Evolutionary conservation across 2,797 vertebrate genomes (phyloP).

Genomic region (Paedocypris micromegethes): DNA sequence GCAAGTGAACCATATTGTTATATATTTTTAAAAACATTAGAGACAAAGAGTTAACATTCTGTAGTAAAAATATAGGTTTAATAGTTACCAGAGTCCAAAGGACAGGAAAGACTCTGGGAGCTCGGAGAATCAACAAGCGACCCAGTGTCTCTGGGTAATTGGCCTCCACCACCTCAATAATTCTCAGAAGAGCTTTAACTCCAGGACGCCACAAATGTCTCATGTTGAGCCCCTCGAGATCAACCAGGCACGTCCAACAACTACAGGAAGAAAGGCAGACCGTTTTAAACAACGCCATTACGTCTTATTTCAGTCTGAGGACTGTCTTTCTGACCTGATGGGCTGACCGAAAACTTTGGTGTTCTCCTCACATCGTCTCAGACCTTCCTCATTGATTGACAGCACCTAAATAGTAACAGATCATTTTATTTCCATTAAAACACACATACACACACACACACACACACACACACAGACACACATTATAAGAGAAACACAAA

Average conservation of each 20-base stretch:
- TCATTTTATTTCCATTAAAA: neutral
- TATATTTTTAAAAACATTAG: no score
- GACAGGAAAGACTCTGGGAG: conserved; percentile 82
- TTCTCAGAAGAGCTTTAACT: conserved; percentile 80
- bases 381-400: conserved; percentile 84
- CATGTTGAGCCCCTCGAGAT: conserved; percentile 85
- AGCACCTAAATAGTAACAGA: conserved; percentile 66
- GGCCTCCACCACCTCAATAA: conserved; percentile 85
- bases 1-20: no score
- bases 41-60: no score
- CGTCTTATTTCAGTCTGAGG: neutral
- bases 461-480: no score
- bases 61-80: no score
- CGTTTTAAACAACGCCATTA: neutral
- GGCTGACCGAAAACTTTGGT: conserved; percentile 84
- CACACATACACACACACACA: no score
- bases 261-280: conserved; percentile 49
- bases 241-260: conserved; percentile 83
- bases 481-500: no score
- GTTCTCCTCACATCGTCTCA: conserved; percentile 82
- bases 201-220: conserved; percentile 82
- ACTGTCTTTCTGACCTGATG: conserved; percentile 68
- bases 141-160: conserved; percentile 86
- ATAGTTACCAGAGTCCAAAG: conserved; percentile 80
- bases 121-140: conserved; percentile 79